phyloP scores from a whole-genome alignment of 2,888 invertebrate species.

The Amphipoea lucens region DNA sequence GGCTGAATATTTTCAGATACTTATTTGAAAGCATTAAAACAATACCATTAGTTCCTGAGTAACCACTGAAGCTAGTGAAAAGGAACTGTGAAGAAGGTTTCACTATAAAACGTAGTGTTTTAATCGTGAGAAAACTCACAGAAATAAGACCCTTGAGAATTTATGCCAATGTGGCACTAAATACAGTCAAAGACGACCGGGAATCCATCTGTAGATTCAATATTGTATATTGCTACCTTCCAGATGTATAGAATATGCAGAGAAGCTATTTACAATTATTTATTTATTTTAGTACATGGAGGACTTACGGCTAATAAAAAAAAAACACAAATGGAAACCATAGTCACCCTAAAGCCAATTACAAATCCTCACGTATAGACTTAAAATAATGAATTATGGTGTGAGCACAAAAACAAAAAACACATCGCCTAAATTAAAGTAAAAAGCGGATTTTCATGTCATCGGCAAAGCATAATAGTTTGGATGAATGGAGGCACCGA shows the following conservation, averaged over 20 bases:
- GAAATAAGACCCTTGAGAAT: background rate
- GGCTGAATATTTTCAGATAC: constrained; percentile 3
- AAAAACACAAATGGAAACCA: too few species aligned
- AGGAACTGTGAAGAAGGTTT: constrained; percentile 16
- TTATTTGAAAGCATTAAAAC: constrained; percentile 3
- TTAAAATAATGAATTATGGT: too few species aligned
- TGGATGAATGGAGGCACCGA: too few species aligned
- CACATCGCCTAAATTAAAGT: too few species aligned
- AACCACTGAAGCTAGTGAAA: constrained; percentile 30
- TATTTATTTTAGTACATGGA: too few species aligned
- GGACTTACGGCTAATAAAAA: too few species aligned
- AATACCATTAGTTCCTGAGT: constrained; percentile 13
- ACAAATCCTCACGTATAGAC: too few species aligned
- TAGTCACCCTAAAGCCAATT: too few species aligned
- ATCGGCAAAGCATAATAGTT: too few species aligned
- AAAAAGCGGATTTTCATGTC: too few species aligned
- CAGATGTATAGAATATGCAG: background rate
- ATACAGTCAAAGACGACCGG: background rate
- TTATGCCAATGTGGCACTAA: background rate
- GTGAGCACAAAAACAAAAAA: too few species aligned
- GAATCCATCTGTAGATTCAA: background rate
- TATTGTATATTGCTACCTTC: background rate
- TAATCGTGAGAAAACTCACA: constrained; percentile 9
- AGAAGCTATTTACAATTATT: background rate
- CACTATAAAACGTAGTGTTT: background rate